These are phyloP conservation scores for Cassiopea andromeda DNA, from an alignment of 30 jellyfish, hydroid and myxozoan species.

Conservation along the genomic window DNA sequence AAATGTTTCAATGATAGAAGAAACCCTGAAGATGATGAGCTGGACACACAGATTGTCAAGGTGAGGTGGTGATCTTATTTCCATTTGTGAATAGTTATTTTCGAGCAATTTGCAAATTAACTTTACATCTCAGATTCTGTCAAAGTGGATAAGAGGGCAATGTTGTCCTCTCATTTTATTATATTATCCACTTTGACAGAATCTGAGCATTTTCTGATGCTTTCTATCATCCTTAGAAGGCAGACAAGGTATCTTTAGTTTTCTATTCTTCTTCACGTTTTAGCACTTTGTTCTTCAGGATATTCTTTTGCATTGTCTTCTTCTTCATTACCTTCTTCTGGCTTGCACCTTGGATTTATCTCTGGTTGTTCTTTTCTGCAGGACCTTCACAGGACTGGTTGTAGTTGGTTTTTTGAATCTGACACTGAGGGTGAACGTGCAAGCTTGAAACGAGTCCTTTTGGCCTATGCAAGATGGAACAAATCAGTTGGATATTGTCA, in stretches of 20 bases:
- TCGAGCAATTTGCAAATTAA: too few species aligned
- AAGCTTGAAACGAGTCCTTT: conserved; percentile 87
- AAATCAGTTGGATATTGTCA: conserved; percentile 95
- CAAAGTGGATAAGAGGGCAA: too few species aligned
- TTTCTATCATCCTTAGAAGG: too few species aligned
- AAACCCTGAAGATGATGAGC: conserved; percentile 97
- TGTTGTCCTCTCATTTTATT: too few species aligned
- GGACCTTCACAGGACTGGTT: conserved; percentile 98
- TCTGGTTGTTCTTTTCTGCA: conserved; percentile 16
- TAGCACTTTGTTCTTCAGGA: too few species aligned
- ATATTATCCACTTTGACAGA: too few species aligned
- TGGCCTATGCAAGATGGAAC: conserved; percentile 99
- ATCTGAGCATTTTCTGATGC: too few species aligned
- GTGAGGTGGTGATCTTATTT: conserved; percentile 33
- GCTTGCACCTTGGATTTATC: neutral
- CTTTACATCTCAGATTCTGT: too few species aligned
- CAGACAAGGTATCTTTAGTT: too few species aligned
- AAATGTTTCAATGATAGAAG: conserved; percentile 93
- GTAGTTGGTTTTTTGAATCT: conserved; percentile 97
- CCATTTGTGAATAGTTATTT: too few species aligned
- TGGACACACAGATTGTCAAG: conserved; percentile 97
- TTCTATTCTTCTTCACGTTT: too few species aligned
- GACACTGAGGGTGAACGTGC: conserved; percentile 98
- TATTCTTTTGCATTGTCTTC: neutral
- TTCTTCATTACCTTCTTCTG: neutral